Conservation (phyloP, 2,797 vertebrate genomes). For the Typhlichthys subterraneus region DNA sequence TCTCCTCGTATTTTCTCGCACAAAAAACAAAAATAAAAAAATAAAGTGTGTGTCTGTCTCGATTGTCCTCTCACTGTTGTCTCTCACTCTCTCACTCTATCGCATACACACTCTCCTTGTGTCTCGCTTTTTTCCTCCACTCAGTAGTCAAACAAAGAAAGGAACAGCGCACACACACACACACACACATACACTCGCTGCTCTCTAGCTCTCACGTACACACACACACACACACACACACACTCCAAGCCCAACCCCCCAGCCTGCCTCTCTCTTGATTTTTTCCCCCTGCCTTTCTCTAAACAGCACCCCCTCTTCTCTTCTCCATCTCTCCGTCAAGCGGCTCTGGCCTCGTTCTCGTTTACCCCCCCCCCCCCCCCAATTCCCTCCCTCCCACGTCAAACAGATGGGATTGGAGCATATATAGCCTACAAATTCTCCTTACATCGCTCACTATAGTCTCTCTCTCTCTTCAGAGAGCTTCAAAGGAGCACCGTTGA, state of each 20-base stretch:
- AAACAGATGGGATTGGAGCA: constrained; percentile 80
- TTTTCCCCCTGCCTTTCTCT: constrained; percentile 76
- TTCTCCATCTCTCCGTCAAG: constrained; percentile 50
- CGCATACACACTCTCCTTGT: constrained; percentile 61
- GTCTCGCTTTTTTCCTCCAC: constrained; percentile 68
- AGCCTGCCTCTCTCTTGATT: constrained; percentile 74
- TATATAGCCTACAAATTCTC: constrained; percentile 64
- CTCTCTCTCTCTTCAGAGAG: constrained; percentile 24
- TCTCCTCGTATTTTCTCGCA: constrained; percentile 20
- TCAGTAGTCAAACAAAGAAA: constrained; percentile 87
- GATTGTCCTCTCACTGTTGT: constrained; percentile 33
- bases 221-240: constrained; percentile 9
- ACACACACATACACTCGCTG: constrained; percentile 49
- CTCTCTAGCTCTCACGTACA: constrained; percentile 36
- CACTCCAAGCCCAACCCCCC: constrained; percentile 79
- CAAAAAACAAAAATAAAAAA: constrained; percentile 19
- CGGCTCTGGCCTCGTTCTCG: constrained; percentile 76
- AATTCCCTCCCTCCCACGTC: constrained; percentile 41
- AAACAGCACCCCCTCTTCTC: constrained; percentile 69
- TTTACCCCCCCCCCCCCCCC: constrained; percentile 63
- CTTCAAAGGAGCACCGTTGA: neutral
- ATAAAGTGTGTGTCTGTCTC: constrained; percentile 39
- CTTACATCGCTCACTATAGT: constrained; percentile 15
- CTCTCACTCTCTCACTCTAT: constrained; percentile 54
- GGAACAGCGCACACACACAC: constrained; percentile 73